Conservation (phyloP, 2,888 invertebrate genomes). For the Clusia tigrina region DNA sequence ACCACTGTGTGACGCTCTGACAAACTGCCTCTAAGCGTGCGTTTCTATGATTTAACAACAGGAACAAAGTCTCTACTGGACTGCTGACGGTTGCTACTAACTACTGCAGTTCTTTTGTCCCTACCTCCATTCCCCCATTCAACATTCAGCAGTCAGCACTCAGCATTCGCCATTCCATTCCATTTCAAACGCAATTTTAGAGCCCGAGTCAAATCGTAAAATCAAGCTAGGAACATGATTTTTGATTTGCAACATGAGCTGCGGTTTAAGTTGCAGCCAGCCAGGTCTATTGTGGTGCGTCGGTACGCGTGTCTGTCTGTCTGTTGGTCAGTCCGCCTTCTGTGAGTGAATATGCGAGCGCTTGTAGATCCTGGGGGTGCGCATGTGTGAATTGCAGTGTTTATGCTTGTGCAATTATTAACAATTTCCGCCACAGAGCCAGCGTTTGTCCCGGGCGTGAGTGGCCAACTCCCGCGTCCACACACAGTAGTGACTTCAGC, state of each 20-base stretch:
- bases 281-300: too few relatives aligned
- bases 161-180: neutral
- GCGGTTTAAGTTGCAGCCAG: neutral
- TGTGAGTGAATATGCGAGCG: too few relatives aligned
- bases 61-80: too few relatives aligned
- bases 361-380: neutral
- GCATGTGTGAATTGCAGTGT: conserved; percentile 13
- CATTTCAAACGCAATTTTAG: neutral
- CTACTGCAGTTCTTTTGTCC: too few relatives aligned
- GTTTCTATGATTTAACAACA: too few relatives aligned
- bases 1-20: too few relatives aligned
- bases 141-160: too few relatives aligned
- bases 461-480: neutral
- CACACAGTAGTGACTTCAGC: neutral
- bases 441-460: too few relatives aligned
- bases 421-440: conserved; percentile 4
- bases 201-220: conserved; percentile 9
- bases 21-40: too few relatives aligned
- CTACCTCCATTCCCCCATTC: too few relatives aligned
- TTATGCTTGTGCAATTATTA: conserved; percentile 18
- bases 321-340: too few relatives aligned
- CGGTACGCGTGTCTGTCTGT: neutral
- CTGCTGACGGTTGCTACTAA: too few relatives aligned
- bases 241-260: conserved; percentile 2
- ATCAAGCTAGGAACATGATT: neutral